Percentiles rank a stretch among this genome's conserved stretches.
Evolutionary conservation across 1,140 invertebrate genomes (phyloP).

Genomic region (Penaeus indicus): DNA sequence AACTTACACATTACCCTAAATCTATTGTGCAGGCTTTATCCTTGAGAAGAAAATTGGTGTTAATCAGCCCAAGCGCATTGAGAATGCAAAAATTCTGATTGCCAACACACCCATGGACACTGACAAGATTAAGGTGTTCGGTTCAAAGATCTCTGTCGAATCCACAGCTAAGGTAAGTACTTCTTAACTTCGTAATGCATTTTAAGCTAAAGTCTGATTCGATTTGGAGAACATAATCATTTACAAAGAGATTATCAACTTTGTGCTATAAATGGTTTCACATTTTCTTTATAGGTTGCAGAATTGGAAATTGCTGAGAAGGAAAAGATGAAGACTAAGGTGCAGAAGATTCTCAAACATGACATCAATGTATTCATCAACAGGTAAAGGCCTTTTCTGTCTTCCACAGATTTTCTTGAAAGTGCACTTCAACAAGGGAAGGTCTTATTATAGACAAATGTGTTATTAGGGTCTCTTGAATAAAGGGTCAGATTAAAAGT

Average conservation of each 20-base stretch:
- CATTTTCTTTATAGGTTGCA: conserved; percentile 77
- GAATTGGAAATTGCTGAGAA: conserved; percentile 98
- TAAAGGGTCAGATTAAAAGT: no score
- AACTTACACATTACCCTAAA: not conserved
- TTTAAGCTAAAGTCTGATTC: no score
- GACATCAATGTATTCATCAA: conserved; percentile 99
- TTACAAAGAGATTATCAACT: not conserved
- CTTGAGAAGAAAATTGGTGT: conserved; percentile 95
- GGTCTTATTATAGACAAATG: no score
- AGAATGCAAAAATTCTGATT: conserved; percentile 96
- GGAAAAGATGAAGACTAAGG: conserved; percentile 99
- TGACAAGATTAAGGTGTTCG: conserved; percentile 99
- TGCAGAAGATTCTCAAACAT: conserved; percentile 95
- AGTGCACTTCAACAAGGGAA: no score
- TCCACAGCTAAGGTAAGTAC: conserved; percentile 86
- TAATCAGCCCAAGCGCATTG: conserved; percentile 90
- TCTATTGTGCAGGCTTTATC: conserved; percentile 81
- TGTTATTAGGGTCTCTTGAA: not conserved
- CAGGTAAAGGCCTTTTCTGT: conserved; percentile 73
- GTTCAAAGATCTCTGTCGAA: conserved; percentile 96
- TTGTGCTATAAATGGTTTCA: not conserved
- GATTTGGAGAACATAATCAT: no score
- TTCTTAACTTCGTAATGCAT: not conserved
- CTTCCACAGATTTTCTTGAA: no score
- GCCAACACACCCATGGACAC: conserved; percentile 99